phyloP scores from a whole-genome alignment of 2,113 vertebrate genomes.

The Euleptes europaea region DNA sequence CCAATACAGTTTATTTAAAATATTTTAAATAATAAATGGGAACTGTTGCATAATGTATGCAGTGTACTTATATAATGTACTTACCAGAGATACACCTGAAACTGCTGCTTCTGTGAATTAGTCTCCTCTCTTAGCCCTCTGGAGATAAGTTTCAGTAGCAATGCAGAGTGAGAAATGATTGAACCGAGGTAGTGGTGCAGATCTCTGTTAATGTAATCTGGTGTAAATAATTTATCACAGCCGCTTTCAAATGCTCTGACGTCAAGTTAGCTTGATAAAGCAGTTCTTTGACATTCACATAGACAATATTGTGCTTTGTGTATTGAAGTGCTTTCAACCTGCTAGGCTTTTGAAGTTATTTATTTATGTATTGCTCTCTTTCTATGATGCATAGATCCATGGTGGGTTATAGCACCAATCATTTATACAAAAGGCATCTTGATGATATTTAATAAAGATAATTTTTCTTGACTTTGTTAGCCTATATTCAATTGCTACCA shows the following conservation, averaged over 20 bases:
- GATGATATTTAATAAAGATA: neutral
- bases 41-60: neutral
- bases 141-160: slow-evolving; percentile 25
- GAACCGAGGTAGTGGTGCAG: neutral
- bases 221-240: neutral
- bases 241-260: neutral
- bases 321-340: neutral
- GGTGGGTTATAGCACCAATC: neutral
- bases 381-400: neutral
- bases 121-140: neutral
- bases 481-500: neutral
- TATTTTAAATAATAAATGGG: slow-evolving; percentile 2
- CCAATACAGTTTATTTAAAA: slow-evolving; percentile 9
- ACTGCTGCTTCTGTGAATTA: neutral
- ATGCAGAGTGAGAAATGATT: neutral
- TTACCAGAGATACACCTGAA: neutral
- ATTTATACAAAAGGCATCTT: neutral
- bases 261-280: neutral
- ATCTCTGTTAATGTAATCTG: neutral
- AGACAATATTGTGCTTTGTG: neutral
- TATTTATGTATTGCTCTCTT: neutral
- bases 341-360: neutral
- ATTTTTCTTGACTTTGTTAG: neutral
- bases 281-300: neutral
- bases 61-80: slow-evolving; percentile 21